Evolutionary conservation across 2,113 vertebrate genomes (phyloP).

Genomic region (Acanthochromis polyacanthus): DNA sequence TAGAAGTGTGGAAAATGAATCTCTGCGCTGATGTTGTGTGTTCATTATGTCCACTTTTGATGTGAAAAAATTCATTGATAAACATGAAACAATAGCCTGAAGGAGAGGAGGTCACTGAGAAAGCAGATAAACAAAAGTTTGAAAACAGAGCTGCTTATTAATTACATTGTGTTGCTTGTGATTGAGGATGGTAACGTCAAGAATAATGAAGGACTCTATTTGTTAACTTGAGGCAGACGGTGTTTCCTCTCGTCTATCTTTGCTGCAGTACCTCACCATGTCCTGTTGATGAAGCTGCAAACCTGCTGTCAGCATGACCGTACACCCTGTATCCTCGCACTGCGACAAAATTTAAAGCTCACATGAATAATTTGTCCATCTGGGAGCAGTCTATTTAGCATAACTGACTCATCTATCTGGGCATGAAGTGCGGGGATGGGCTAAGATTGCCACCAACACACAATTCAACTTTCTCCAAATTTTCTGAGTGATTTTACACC

Average conservation of each 20-base stretch:
- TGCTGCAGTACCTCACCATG: not conserved
- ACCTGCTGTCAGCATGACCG: constrained; percentile 45
- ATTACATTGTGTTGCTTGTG: not conserved
- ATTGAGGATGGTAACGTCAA: not conserved
- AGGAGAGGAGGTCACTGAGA: constrained; percentile 39
- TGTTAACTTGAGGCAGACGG: constrained; percentile 11
- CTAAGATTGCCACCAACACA: constrained; percentile 30
- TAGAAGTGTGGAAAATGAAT: constrained; percentile 65
- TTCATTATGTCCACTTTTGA: constrained; percentile 61
- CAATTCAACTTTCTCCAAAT: constrained; percentile 7
- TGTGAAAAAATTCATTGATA: constrained; percentile 34
- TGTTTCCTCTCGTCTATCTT: not conserved
- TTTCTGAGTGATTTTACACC: constrained; percentile 26
- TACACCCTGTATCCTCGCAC: constrained; percentile 56
- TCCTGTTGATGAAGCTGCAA: constrained; percentile 51
- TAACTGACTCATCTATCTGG: constrained; percentile 65
- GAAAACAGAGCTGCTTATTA: constrained; percentile 8
- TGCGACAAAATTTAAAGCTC: constrained; percentile 55
- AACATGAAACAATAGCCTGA: constrained; percentile 39
- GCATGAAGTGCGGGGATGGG: constrained; percentile 20
- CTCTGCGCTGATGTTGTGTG: constrained; percentile 31
- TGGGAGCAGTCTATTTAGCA: constrained; percentile 68
- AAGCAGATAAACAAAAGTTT: constrained; percentile 28
- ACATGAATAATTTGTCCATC: constrained; percentile 69
- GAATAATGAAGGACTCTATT: constrained; percentile 32